Percentiles rank a stretch among this genome's conserved stretches.
Evolutionary conservation across 1,140 invertebrate genomes (phyloP).

Genomic region (Diprion similis): DNA sequence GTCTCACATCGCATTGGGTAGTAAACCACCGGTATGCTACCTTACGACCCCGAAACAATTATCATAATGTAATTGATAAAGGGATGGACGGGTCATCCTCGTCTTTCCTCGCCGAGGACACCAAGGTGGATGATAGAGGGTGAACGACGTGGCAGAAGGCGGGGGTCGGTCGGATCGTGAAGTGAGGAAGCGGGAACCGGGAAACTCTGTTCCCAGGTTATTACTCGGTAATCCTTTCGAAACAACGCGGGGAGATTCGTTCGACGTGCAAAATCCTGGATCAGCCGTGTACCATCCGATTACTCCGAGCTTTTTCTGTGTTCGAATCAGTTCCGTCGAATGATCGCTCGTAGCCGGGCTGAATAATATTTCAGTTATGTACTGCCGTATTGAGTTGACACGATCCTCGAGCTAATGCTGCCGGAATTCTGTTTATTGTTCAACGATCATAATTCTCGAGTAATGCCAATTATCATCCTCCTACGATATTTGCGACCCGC

Average conservation of each 20-base stretch:
- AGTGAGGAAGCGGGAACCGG: background rate
- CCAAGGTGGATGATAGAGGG: background rate
- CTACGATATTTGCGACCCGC: no score
- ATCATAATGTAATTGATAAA: conserved; percentile 27
- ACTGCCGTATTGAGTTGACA: conserved; percentile 29
- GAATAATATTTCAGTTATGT: conserved; percentile 37
- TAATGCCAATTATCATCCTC: conserved; percentile 33
- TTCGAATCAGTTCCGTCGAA: conserved; percentile 1
- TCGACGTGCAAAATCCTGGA: background rate
- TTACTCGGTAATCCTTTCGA: conserved; percentile 1
- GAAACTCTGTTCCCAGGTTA: background rate
- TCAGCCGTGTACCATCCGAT: conserved; percentile 9
- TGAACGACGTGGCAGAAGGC: background rate
- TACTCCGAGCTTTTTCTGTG: background rate
- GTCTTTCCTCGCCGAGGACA: background rate
- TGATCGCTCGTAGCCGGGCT: conserved; percentile 11
- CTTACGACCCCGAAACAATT: conserved; percentile 32
- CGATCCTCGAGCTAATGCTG: conserved; percentile 17
- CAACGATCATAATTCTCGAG: conserved; percentile 26
- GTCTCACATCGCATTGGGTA: background rate
- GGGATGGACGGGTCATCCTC: background rate
- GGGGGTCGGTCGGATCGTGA: background rate
- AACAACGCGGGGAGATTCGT: conserved; percentile 2
- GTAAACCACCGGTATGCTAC: conserved; percentile 13
- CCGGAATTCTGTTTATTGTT: conserved; percentile 23